Base-by-base conservation (phyloP, 2,797 vertebrate species). In the Pangasius macronema region DNA sequence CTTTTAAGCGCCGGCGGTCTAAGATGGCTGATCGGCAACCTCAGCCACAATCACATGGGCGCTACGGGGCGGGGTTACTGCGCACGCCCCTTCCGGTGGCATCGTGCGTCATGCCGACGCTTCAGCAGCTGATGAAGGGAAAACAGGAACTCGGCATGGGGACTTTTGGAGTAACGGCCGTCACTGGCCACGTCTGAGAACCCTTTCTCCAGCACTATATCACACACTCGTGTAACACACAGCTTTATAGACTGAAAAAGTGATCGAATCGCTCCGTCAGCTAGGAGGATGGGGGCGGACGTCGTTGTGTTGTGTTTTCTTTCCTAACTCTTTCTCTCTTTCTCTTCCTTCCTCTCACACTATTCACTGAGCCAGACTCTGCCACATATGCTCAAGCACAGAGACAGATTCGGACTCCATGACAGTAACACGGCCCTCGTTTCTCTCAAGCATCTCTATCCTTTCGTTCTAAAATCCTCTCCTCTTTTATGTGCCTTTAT, bases 101-200 rank as follows among this genome's bases (percentile, higher is more conserved):
- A 86, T 95, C 94, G 0, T 94, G 94, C 16, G 96, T 97, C 55
- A 95, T 99, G 95, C 96, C 97, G 76, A 97, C 96, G 86, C 95
- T 99, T 93, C 97, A 98, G 90, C 97, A 98, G 90, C 97, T 99
- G 84, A 98, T 99, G 93, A 98, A 97, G 96, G 97, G 97, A 93
- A 99, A 97, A 95, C 97, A 97, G 93, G 97, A 99, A 85, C 93
- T 99, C 89, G 94, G 96, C 1, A 96, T 99, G 86, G 97, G 97
- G 92, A 96, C 97, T 30, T 97, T 99, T 1, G 95, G 97, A 87
- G 97, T 97, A 94, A 97, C 97, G 0, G 93, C 97, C 0, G 96
- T 98, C 93, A 97, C 96, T 3, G 97, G 98, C 92, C 97, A 97
- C 9, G 95, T 98, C 92, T 99, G 95, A 97, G 91, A 72, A 76